Evolutionary conservation across 2,888 invertebrate genomes (phyloP).

Genomic region (Cataglyphis albicans): DNA sequence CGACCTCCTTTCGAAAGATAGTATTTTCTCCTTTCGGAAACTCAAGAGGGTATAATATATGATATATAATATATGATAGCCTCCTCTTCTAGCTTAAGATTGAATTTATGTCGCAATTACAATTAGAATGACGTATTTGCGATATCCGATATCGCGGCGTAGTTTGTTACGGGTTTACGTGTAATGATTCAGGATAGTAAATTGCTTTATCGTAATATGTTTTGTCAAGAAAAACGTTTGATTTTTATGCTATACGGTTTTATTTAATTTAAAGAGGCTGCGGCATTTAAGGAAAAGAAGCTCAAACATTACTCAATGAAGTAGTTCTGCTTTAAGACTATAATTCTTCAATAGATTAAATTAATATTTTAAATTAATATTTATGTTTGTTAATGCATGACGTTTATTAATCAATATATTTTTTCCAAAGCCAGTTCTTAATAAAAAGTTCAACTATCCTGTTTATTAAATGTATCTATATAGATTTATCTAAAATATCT

Average conservation of each 20-base stretch:
- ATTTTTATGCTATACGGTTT: not conserved
- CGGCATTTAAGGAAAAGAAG: not conserved
- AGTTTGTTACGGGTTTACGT: not conserved
- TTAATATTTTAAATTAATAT: not conserved
- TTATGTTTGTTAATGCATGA: not conserved
- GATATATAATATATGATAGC: not conserved
- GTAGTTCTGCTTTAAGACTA: not conserved
- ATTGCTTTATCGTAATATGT: not conserved
- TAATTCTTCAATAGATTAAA: not conserved
- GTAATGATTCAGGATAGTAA: not conserved
- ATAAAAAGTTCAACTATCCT: too few relatives aligned
- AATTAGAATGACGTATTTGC: constrained; percentile 13
- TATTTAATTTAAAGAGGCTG: not conserved
- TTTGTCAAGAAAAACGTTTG: not conserved
- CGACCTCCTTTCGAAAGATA: constrained; percentile 7
- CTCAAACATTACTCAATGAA: not conserved
- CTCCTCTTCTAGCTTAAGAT: constrained; percentile 1
- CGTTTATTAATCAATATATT: not conserved
- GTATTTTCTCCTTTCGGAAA: constrained; percentile 13
- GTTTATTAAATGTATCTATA: not conserved
- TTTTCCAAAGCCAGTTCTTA: not conserved
- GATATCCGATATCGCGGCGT: constrained; percentile 2
- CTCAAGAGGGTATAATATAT: not conserved
- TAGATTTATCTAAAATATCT: not conserved
- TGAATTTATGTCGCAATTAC: constrained; percentile 10